Evolutionary conservation across 2,888 invertebrate genomes (phyloP).

Genomic region (Eulithis testata): DNA sequence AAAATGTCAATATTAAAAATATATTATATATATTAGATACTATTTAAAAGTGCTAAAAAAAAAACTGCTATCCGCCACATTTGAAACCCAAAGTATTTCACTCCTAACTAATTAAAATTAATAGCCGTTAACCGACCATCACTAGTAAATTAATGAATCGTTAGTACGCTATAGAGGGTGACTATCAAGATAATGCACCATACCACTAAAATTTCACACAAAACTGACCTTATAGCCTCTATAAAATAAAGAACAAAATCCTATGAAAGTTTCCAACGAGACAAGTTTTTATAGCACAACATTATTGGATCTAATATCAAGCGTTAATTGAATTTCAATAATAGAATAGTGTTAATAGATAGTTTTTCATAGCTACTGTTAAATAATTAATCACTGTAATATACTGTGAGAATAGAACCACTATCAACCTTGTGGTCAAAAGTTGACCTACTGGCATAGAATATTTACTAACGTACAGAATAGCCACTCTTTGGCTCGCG

Average conservation of each 20-base stretch:
- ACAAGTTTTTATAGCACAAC: conserved; percentile 29
- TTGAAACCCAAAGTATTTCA: conserved; percentile 46
- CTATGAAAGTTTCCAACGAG: conserved; percentile 12
- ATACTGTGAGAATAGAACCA: neutral
- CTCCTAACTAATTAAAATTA: conserved; percentile 78
- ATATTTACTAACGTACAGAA: too few relatives aligned
- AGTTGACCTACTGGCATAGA: neutral
- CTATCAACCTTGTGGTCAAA: neutral
- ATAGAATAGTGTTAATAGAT: conserved; percentile 25
- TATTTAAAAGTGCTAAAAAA: neutral
- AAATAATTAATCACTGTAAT: conserved; percentile 7
- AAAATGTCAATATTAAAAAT: neutral
- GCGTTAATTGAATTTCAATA: conserved; percentile 36
- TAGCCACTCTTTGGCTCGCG: neutral
- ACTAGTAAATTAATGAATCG: conserved; percentile 75
- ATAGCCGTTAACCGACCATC: conserved; percentile 71
- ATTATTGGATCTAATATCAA: conserved; percentile 31
- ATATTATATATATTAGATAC: neutral
- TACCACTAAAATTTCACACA: conserved; percentile 21
- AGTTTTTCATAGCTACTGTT: conserved; percentile 30
- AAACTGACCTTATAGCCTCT: conserved; percentile 21
- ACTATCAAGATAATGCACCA: conserved; percentile 32
- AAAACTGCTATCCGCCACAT: neutral
- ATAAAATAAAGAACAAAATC: conserved; percentile 19
- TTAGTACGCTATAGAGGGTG: conserved; percentile 64